Base-by-base conservation (phyloP, 2,888 invertebrate genomes). In the Xestoiulus laeticollis region DNA sequence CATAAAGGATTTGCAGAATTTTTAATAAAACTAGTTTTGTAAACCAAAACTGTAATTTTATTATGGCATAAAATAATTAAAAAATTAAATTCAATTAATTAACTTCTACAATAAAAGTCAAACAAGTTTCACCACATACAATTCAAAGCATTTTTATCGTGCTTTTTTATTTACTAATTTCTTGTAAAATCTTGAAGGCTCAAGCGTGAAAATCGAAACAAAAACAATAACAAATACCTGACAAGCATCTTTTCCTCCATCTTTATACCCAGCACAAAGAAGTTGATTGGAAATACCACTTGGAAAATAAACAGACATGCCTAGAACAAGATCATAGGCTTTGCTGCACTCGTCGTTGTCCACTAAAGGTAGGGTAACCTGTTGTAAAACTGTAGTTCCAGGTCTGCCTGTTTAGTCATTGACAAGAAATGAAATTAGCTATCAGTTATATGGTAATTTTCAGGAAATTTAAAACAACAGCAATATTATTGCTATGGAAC, bases 241-340 rank as follows among this genome's bases (percentile, higher is more conserved):
- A 91, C 97, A 98, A 22, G 97, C 97, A 91, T 98, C 97, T 82
- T 96, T 96, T 0, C 97, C 97, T 0, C 97, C 97, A 90, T 96
- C 95, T 2, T 96, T 95, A 90, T 96, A 96, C 0, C 98, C 97
- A 26, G 98, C 97, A 91, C 98, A 98, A 33, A 98, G 93, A 91
- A 98, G 97, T 89, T 96, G 96, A 88, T 96, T 95, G 0, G 96
- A 97, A 90, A 98, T 98, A 0, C 87, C 87, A 48, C 68, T 59
- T 6, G 87, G 87, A 53, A 87, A 87, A 85, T 87, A 87, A 12
- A 87, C 53, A 68, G 85, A 43, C 87, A 87, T 87, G 10, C 87
- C 87, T 10, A 87, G 68, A 19, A 97, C 97, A 91, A 98, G 98
- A 92, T 97, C 97, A 92, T 98, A 98, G 0, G 97, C 96, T 88